Base-by-base conservation (phyloP, 37 sponge, comb jelly and placozoan genomes). In the Chondrosia reniformis region DNA sequence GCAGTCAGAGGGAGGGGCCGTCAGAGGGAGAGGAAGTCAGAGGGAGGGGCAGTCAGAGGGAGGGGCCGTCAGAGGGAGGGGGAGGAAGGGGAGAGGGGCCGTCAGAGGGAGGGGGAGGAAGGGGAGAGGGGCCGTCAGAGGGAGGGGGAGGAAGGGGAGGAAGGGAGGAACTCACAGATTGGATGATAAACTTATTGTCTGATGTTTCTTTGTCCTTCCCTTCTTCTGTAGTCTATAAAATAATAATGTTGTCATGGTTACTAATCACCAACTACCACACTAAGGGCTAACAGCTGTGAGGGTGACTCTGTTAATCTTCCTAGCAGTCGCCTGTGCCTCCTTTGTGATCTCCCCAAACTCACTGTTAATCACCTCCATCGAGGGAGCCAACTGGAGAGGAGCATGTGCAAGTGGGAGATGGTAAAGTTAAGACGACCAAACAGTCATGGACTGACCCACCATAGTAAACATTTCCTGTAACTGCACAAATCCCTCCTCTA, bases 401-500 rank as follows among this genome's bases (percentile, higher is more conserved):
- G 24, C 38, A 2, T 17, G 41, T 37, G 45, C 67, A 66, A 4
- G 24, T 22, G 15, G 19, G 13, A 69, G 39, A 69, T 74, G 44
- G 2, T 4, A 13, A 7, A 7, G 27, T 17, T 44, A 5, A 74
- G 27, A 3, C 46, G 9, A 2, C 46, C 4, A 4, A 39, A 46
- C 12, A 56, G 27, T 56, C n/a, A 28, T 28, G 27, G 58, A 24
- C 27, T 3, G 0, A 25, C 89, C 66, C 65, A 94, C 95, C 63
- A 93, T 91, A 59, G 91, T 67, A 55, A 91, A 92, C 25, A 98
- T 81, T 42, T 86, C 84, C 4, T 85, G 57, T 0, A 98, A 67
- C 0, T 59, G 36, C 31, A 95, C 79, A 19, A 98, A 34, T 31
- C 80, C 87, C 1, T 82, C 75, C 33, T 90, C 80, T 0, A 98